Base-by-base conservation (phyloP, 2,888 invertebrate genomes). In the Hydrotaea cyrtoneurina region DNA sequence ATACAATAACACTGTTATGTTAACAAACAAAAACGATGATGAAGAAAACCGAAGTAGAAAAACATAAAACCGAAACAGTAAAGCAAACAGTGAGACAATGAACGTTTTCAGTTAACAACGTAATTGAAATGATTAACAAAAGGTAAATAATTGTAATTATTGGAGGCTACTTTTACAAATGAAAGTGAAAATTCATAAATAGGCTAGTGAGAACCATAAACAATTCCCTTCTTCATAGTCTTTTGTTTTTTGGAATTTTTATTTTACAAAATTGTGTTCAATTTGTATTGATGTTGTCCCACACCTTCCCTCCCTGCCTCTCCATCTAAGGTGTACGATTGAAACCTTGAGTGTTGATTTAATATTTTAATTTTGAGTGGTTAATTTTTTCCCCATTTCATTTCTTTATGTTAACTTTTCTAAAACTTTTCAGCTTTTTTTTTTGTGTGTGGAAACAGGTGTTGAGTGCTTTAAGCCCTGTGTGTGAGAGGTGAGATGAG, bases 151-250 rank as follows among this genome's bases (percentile, higher is more conserved):
- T 13, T 73, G 13, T 21, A 39, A 73, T 75, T 77, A 82, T 46
- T 55, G 71, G 17, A 75, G n/a, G 23, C 53, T 74, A n/a, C n/a
- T n/a, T n/a, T n/a, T n/a, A n/a, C 62, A 66, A 64, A 80, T 36
- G 39, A 66, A 80, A 80, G 53, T 73, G 64, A 73, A 36, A 0
- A 66, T 19, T 36, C 10, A n/a, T 43, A 66, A 5, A 69, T 82
- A 85, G 85, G 85, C 82, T 85, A 85, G 82, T 82, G 79, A 85
- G 76, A 79, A 69, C 79, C 76, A 79, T 15, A 62, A 77, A 50
- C 26, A n/a, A n/a, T 13, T 2, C 59, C 76, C 62, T 50, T 74
- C 66, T 23, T 66, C 13, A 31, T n/a, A n/a, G n/a, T n/a, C 26
- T 69, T 4, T 57, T 31, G 11, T 11, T 62, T 39, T 66, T 7